These are phyloP conservation scores for Sterna hirundo DNA, from an alignment of 2,113 vertebrate genomes.

Conservation along the genomic window DNA sequence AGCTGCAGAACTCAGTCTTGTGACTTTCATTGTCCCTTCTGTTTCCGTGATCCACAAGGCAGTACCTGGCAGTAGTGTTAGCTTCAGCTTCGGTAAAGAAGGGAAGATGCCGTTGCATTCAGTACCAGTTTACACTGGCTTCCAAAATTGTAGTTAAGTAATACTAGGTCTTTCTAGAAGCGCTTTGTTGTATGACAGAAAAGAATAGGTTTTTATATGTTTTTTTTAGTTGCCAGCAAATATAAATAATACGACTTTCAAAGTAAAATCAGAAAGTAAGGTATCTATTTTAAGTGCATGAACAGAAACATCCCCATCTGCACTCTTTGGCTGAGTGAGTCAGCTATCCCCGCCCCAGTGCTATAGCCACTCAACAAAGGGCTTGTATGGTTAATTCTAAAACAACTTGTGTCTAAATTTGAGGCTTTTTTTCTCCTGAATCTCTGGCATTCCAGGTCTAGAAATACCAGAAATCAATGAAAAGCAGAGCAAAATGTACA, in stretches of 20 bases:
- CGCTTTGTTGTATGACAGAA: neutral
- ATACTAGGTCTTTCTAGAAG: neutral
- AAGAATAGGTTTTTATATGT: neutral
- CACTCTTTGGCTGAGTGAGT: neutral
- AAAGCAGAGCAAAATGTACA: slow-evolving; percentile 86
- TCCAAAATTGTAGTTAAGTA: neutral
- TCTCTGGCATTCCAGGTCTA: slow-evolving; percentile 76
- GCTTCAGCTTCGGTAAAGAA: neutral
- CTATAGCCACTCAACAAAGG: neutral
- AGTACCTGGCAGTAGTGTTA: neutral
- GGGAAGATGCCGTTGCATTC: neutral
- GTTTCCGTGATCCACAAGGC: neutral
- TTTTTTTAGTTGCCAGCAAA: neutral
- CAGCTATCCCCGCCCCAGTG: neutral
- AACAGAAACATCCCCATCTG: neutral
- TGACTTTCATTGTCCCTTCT: neutral
- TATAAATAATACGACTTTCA: neutral
- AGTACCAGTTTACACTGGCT: neutral
- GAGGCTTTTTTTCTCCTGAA: neutral
- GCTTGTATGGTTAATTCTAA: neutral
- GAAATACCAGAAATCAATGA: slow-evolving; percentile 90
- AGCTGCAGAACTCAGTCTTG: neutral
- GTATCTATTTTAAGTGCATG: neutral
- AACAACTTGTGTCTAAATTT: neutral
- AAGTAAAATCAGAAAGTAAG: neutral